phyloP scores from a whole-genome alignment of 30 jellyfish, hydroid and myxozoan genomes.

The Calvadosia cruxmelitensis region DNA sequence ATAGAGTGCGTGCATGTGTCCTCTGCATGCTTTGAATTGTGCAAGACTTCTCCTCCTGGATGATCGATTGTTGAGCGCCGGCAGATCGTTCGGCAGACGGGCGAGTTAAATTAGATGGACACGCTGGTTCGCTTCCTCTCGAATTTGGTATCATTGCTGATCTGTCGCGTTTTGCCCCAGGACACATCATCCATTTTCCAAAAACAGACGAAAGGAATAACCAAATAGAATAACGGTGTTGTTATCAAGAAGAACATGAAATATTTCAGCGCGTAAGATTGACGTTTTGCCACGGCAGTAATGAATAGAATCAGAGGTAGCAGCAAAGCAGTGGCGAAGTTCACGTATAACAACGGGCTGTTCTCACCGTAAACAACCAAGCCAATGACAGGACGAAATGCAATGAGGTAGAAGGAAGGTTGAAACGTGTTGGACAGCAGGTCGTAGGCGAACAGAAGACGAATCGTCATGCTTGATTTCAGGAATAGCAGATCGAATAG shows the following conservation, averaged over 20 bases:
- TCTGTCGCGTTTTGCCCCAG: background rate
- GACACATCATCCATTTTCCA: background rate
- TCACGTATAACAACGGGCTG: background rate
- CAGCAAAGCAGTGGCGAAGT: background rate
- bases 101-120: too few relatives aligned
- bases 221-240: background rate
- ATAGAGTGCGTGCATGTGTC: too few relatives aligned
- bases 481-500: background rate
- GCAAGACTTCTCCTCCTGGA: too few relatives aligned
- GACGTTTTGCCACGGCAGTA: background rate
- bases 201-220: background rate
- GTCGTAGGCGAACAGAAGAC: background rate
- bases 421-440: background rate
- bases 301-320: background rate
- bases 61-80: too few relatives aligned
- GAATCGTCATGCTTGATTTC: background rate
- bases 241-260: background rate
- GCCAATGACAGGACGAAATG: background rate
- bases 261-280: background rate
- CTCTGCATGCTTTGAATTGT: too few relatives aligned
- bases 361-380: background rate
- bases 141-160: background rate
- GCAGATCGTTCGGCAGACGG: too few relatives aligned
- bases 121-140: too few relatives aligned
- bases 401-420: background rate